phyloP scores from a whole-genome alignment of 2,797 vertebrate species.

The Aplochiton taeniatus region DNA sequence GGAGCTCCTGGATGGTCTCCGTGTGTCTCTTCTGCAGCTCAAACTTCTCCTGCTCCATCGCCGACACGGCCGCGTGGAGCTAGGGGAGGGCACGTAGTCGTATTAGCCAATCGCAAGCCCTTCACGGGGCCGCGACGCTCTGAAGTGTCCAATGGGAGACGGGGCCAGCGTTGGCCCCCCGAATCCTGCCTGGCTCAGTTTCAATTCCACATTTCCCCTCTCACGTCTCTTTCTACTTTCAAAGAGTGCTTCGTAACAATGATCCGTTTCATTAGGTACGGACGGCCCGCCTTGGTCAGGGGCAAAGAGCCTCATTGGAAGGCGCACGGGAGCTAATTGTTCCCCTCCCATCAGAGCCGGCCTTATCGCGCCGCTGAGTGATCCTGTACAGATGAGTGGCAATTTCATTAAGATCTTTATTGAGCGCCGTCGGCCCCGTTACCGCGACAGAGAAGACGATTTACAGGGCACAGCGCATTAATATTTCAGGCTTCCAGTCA shows the following conservation, averaged over 20 bases:
- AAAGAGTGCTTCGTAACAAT: neutral
- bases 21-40: conserved; percentile 87
- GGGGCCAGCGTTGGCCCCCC: neutral
- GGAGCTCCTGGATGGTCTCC: conserved; percentile 85
- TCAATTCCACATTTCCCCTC: neutral
- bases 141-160: neutral
- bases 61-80: conserved; percentile 82
- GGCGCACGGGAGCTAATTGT: conserved; percentile 1
- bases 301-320: conserved; percentile 23
- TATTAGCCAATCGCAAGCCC: conserved; percentile 23
- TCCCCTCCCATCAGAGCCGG: conserved; percentile 31
- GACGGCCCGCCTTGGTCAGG: conserved; percentile 18
- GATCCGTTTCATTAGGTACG: conserved; percentile 8
- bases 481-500: conserved; percentile 42
- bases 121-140: neutral
- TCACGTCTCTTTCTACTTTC: neutral
- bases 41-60: conserved; percentile 94
- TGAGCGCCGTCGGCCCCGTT: conserved; percentile 26
- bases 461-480: conserved; percentile 43
- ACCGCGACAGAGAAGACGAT: conserved; percentile 43
- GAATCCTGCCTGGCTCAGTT: neutral
- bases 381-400: conserved; percentile 39
- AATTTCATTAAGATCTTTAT: conserved; percentile 45
- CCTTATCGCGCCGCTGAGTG: conserved; percentile 28
- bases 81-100: conserved; percentile 41